Percentiles rank a stretch among this genome's conserved stretches.
These are phyloP conservation scores for Phymorhynchus buccinoides DNA, from an alignment of 1,140 invertebrate genomes.

Conservation along the genomic window DNA sequence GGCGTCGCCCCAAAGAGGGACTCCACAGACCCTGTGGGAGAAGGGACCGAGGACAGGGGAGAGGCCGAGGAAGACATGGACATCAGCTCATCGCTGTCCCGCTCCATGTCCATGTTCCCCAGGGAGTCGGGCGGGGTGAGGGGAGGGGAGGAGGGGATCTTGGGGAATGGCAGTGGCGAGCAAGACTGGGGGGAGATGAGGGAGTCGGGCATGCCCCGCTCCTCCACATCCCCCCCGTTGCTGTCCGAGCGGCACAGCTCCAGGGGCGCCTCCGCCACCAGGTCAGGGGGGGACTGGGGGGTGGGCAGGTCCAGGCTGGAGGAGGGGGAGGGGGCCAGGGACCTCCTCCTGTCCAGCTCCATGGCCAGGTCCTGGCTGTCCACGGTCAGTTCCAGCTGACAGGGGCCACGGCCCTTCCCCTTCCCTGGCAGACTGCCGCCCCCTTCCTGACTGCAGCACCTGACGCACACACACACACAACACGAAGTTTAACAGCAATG, in stretches of 20 bases:
- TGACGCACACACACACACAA: constrained; percentile 9
- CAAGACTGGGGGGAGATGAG: constrained; percentile 21
- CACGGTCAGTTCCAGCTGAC: constrained; percentile 25
- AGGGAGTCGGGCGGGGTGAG: neutral
- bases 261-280: neutral
- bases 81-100: neutral
- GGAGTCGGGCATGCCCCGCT: constrained; percentile 8
- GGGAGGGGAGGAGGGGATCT: neutral
- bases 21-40: neutral
- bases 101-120: neutral
- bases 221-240: constrained; percentile 11
- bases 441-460: constrained; percentile 33
- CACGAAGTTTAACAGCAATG: neutral
- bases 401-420: neutral
- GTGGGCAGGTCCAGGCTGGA: constrained; percentile 27
- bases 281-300: constrained; percentile 18
- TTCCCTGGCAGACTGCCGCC: neutral
- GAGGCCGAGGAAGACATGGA: constrained; percentile 1
- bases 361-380: constrained; percentile 5
- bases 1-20: constrained; percentile 16
- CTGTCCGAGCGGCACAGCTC: neutral
- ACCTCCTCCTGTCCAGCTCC: neutral
- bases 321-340: neutral
- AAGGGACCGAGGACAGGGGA: constrained; percentile 28
- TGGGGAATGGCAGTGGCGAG: constrained; percentile 35